Conservation (phyloP, 2,113 vertebrate species). For the Strigops habroptila region DNA sequence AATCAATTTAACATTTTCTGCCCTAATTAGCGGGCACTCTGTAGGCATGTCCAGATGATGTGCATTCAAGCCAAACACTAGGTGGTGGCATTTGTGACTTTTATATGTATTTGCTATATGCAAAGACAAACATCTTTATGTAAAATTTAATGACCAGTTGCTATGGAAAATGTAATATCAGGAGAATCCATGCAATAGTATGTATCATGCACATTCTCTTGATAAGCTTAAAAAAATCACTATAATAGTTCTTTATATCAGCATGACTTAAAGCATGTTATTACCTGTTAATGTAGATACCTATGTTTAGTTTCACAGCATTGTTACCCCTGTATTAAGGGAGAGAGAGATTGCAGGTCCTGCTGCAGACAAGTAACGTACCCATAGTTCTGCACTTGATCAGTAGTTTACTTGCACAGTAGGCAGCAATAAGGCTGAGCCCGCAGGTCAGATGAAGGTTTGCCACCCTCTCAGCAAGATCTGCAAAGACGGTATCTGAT, state of each 20-base stretch:
- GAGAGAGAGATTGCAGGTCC: background rate
- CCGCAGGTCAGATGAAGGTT: background rate
- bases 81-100: background rate
- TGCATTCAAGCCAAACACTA: background rate
- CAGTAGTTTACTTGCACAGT: background rate
- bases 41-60: background rate
- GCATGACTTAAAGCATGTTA: background rate
- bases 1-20: conserved; percentile 30
- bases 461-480: background rate
- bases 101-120: background rate
- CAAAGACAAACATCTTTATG: background rate
- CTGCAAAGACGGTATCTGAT: background rate
- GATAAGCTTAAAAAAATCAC: background rate
- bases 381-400: background rate
- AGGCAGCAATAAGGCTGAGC: background rate
- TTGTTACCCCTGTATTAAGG: background rate
- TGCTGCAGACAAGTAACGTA: background rate
- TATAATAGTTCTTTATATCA: background rate
- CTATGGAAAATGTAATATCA: background rate
- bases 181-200: background rate
- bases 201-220: accelerated
- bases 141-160: background rate
- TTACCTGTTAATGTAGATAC: background rate
- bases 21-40: background rate
- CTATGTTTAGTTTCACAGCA: background rate